Conservation (phyloP, 1,140 invertebrate species). For the Yoshiicerus persimilis region DNA sequence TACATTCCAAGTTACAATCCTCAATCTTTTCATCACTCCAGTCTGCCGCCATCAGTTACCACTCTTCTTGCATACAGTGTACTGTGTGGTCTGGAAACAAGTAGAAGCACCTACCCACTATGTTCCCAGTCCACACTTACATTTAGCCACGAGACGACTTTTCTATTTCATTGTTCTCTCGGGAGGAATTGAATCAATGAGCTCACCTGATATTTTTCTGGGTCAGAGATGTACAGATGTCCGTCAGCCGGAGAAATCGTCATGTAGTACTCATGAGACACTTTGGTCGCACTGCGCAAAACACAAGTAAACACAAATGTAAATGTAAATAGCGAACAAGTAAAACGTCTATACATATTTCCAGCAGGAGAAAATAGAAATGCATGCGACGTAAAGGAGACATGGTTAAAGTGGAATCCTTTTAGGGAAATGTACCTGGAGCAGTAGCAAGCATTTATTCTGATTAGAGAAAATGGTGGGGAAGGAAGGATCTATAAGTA, state of each 20-base stretch:
- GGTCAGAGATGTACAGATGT: slow-evolving; percentile 93
- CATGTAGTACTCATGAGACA: slow-evolving; percentile 92
- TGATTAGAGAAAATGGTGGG: not conserved
- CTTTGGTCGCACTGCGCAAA: slow-evolving; percentile 75
- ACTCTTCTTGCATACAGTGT: no score
- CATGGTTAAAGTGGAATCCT: not conserved
- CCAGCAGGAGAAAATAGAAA: not conserved
- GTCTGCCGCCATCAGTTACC: not conserved
- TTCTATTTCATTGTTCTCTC: not conserved
- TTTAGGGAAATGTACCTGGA: not conserved
- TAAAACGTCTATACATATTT: not conserved
- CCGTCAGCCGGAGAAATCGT: slow-evolving; percentile 93
- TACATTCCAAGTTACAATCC: not conserved
- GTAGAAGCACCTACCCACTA: not conserved
- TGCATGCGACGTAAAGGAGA: not conserved
- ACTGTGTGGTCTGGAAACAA: no score
- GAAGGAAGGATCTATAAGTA: not conserved
- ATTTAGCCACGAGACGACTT: not conserved
- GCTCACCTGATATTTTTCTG: slow-evolving; percentile 77
- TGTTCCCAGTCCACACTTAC: not conserved
- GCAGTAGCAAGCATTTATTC: not conserved
- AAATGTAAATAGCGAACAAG: not conserved
- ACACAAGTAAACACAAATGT: not conserved
- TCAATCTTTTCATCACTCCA: not conserved
- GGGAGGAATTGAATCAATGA: slow-evolving; percentile 36